A percentile compares a stretch with the other conserved stretches of the same genome.
Conservation (phyloP, 2,888 invertebrate genomes). For the Hydrotaea cyrtoneurina region DNA sequence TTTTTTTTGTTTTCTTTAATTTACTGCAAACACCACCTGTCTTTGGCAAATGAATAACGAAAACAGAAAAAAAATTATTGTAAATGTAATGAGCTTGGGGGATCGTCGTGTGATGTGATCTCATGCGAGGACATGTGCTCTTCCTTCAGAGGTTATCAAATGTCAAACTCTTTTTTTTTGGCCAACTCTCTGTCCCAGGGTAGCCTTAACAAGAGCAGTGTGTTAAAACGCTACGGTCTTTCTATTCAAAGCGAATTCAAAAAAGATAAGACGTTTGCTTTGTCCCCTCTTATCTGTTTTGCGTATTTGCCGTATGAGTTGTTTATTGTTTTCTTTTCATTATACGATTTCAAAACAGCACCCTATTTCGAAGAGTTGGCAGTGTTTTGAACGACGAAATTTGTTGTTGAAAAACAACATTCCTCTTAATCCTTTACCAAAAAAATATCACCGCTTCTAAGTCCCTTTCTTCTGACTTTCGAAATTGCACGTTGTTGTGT, state of each 20-base stretch:
- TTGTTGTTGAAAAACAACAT: neutral
- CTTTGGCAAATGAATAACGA: constrained; percentile 3
- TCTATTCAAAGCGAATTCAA: neutral
- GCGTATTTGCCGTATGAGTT: too few species aligned
- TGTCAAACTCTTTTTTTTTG: neutral
- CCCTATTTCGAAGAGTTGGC: constrained; percentile 10
- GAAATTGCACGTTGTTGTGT: too few species aligned
- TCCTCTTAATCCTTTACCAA: neutral
- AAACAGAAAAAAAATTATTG: neutral
- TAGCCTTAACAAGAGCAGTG: too few species aligned
- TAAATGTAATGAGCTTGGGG: neutral
- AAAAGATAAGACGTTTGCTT: neutral
- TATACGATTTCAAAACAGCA: neutral
- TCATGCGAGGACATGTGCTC: too few species aligned
- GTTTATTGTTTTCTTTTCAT: too few species aligned
- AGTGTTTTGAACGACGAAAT: too few species aligned
- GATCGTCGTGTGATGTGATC: neutral
- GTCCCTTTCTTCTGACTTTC: constrained; percentile 22
- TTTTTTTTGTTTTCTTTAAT: neutral
- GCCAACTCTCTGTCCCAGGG: neutral
- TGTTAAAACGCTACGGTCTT: too few species aligned
- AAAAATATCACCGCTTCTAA: neutral
- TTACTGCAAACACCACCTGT: constrained; percentile 25
- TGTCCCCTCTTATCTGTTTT: neutral
- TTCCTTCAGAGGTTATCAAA: neutral